Evolutionary conservation across 2,113 vertebrate species (phyloP).

Genomic region (Petroica traversi): DNA sequence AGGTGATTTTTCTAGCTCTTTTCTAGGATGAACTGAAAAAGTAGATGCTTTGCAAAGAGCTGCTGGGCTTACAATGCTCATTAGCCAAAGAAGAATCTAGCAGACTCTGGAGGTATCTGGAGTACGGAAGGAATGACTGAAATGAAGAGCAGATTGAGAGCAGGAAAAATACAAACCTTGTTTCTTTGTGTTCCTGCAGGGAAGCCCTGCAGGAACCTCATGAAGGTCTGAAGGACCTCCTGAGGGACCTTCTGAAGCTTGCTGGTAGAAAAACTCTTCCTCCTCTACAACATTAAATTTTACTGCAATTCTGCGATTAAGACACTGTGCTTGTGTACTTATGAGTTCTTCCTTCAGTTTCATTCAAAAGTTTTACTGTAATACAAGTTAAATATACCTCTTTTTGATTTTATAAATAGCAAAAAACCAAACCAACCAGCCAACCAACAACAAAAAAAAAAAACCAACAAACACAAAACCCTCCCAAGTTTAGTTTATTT

Average conservation of each 20-base stretch:
- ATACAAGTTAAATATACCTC: background rate
- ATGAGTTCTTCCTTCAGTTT: background rate
- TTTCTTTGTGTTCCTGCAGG: background rate
- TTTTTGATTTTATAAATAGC: background rate
- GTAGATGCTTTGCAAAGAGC: background rate
- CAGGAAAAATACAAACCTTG: background rate
- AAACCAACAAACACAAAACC: background rate
- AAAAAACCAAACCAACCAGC: background rate
- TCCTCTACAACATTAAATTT: background rate
- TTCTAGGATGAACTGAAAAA: background rate
- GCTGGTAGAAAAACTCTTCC: background rate
- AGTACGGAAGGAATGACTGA: background rate
- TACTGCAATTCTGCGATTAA: background rate
- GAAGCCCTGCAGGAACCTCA: too few relatives aligned
- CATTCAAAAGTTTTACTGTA: background rate
- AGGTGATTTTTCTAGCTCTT: background rate
- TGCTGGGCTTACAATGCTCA: background rate
- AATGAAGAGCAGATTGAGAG: background rate
- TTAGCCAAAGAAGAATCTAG: background rate
- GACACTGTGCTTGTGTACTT: background rate
- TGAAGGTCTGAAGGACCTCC: background rate
- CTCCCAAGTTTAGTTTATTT: background rate
- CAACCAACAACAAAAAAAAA: fast-evolving
- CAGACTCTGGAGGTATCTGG: background rate
- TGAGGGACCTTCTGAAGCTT: background rate